Conservation (phyloP, 1,140 invertebrate genomes). For the Panagrolaimus sp. region DNA sequence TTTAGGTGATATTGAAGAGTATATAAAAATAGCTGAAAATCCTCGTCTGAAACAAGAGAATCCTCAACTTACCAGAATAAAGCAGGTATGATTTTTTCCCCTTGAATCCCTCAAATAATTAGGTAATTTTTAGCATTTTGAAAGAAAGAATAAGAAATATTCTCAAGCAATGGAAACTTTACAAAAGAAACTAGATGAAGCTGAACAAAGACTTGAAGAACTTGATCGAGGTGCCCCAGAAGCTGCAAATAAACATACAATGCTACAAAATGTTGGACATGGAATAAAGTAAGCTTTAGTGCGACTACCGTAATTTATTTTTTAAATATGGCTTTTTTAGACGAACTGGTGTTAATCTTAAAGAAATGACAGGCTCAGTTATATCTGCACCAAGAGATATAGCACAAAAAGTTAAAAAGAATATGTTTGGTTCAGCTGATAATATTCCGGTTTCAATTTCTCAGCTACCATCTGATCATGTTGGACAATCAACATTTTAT, state of each 20-base stretch:
- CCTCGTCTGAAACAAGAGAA: conserved; percentile 32
- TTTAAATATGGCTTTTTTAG: conserved; percentile 11
- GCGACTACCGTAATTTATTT: too few relatives aligned
- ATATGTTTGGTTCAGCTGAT: conserved; percentile 48
- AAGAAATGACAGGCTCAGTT: conserved; percentile 41
- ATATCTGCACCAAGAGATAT: conserved; percentile 46
- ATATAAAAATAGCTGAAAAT: conserved; percentile 12
- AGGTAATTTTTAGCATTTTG: too few relatives aligned
- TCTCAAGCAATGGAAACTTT: conserved; percentile 48
- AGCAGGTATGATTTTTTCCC: too few relatives aligned
- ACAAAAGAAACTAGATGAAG: conserved; percentile 44
- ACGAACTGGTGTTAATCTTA: conserved; percentile 32
- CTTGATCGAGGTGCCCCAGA: conserved; percentile 38
- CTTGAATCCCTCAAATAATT: too few relatives aligned
- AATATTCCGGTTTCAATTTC: conserved; percentile 33
- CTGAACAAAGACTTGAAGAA: conserved; percentile 32
- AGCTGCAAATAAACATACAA: conserved; percentile 31
- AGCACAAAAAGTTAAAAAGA: conserved; percentile 42
- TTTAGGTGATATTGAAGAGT: conserved; percentile 8
- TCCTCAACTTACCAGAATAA: conserved; percentile 41
- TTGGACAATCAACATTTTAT: conserved; percentile 34
- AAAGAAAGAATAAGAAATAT: conserved; percentile 51
- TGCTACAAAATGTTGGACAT: conserved; percentile 50
- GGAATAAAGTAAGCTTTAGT: conserved; percentile 39
- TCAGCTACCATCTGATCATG: neutral